phyloP scores from a whole-genome alignment of 92 coral and sea anemone species.

The Palythoa grandis region DNA sequence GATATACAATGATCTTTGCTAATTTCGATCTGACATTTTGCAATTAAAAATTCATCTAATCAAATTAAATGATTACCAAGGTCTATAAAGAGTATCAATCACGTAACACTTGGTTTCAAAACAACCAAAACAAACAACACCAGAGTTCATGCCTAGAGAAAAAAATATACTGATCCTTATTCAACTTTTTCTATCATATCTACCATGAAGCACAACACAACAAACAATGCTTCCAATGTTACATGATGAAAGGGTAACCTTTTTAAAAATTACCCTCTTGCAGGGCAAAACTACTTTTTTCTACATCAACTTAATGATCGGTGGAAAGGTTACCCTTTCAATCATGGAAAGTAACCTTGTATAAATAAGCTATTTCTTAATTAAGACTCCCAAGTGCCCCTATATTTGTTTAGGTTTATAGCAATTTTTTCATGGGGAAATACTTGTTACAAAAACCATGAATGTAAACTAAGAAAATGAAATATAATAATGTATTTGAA shows the following conservation, averaged over 20 bases:
- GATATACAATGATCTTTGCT: slow-evolving; percentile 17
- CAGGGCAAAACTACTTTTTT: slow-evolving; percentile 3
- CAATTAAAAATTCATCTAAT: slow-evolving; percentile 25
- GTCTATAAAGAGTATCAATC: slow-evolving; percentile 17
- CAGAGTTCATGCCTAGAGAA: slow-evolving; percentile 27
- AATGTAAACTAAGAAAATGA: slow-evolving; percentile 2
- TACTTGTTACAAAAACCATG: background rate
- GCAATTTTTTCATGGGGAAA: background rate
- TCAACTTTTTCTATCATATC: slow-evolving; percentile 13
- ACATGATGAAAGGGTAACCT: slow-evolving; percentile 14
- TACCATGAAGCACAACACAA: slow-evolving; percentile 1
- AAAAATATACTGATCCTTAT: background rate
- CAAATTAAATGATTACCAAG: slow-evolving; percentile 11
- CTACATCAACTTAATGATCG: slow-evolving; percentile 11
- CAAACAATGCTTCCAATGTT: slow-evolving; percentile 16
- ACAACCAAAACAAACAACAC: background rate
- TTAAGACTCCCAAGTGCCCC: slow-evolving; percentile 26
- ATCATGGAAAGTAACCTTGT: no score
- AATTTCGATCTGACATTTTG: slow-evolving; percentile 3
- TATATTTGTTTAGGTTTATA: slow-evolving; percentile 22
- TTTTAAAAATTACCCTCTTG: slow-evolving; percentile 19
- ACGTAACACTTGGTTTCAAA: slow-evolving; percentile 15
- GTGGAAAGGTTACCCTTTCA: slow-evolving; percentile 16
- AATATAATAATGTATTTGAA: slow-evolving; percentile 7
- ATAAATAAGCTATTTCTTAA: no score